phyloP scores from a whole-genome alignment of 2,797 vertebrate species.

The Crypturellus tataupa region DNA sequence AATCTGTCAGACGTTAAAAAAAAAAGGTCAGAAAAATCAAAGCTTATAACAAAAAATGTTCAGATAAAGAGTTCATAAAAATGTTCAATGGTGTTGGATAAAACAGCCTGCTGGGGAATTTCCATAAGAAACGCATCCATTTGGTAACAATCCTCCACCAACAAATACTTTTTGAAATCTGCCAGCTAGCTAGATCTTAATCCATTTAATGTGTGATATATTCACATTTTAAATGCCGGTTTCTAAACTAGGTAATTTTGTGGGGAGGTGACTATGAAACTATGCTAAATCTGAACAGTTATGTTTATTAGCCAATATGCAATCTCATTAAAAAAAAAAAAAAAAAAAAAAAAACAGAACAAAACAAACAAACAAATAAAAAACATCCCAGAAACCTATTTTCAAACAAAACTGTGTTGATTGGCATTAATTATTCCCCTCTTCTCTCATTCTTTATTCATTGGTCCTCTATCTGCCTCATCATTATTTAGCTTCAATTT shows the following conservation, averaged over 20 bases:
- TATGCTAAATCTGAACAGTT: neutral
- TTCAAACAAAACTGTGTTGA: neutral
- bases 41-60: neutral
- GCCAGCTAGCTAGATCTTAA: constrained; percentile 30
- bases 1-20: neutral
- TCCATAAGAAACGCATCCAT: constrained; percentile 13
- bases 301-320: neutral
- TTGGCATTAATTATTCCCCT: neutral
- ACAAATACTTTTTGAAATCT: constrained; percentile 35
- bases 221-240: neutral
- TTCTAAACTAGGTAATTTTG: neutral
- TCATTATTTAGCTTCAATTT: neutral
- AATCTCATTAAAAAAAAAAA: neutral
- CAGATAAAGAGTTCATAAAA: constrained; percentile 15
- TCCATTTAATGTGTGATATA: neutral
- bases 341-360: neutral
- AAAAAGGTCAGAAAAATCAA: neutral
- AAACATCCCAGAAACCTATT: neutral
- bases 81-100: neutral
- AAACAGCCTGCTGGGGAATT: neutral
- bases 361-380: neutral
- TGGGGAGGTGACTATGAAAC: neutral
- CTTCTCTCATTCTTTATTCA: neutral
- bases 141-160: constrained; percentile 16
- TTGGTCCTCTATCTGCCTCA: neutral